These are phyloP conservation scores for Benitochromis conjunctus DNA, from an alignment of 2,113 vertebrate genomes.

Conservation along the genomic window DNA sequence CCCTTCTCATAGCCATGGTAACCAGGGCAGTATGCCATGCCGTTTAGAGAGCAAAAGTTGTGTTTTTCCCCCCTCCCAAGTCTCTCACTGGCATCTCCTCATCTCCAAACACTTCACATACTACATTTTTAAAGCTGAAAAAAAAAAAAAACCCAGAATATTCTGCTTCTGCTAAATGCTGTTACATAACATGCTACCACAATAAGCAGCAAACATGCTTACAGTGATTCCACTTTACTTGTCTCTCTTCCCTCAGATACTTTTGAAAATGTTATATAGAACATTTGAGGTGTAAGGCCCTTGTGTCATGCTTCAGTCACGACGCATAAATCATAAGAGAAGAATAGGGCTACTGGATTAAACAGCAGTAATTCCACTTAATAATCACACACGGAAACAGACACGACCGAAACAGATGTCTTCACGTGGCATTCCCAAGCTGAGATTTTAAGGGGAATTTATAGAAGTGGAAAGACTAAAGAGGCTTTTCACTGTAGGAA, in stretches of 20 bases:
- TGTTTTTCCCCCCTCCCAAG: slow-evolving; percentile 29
- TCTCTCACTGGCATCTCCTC: slow-evolving; percentile 30
- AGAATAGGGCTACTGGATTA: not conserved
- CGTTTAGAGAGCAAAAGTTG: slow-evolving; percentile 65
- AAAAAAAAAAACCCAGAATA: not conserved
- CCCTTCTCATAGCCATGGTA: slow-evolving; percentile 70
- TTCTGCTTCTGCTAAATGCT: not conserved
- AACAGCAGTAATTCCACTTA: not conserved
- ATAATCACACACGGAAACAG: not conserved
- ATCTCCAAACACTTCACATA: not conserved
- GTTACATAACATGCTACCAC: not conserved
- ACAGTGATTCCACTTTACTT: not conserved
- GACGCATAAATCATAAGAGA: not conserved
- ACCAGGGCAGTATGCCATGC: slow-evolving; percentile 66
- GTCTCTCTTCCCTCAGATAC: not conserved
- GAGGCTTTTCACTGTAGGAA: not conserved
- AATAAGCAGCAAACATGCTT: not conserved
- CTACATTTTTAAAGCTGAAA: not conserved
- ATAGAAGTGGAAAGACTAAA: not conserved
- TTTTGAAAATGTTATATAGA: not conserved
- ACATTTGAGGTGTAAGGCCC: not conserved
- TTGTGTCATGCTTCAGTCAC: not conserved
- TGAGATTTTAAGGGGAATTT: not conserved
- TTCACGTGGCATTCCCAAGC: slow-evolving; percentile 5
- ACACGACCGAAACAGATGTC: not conserved